Evolutionary conservation across 2,888 invertebrate species (phyloP).

Genomic region (Diabrotica balteata): DNA sequence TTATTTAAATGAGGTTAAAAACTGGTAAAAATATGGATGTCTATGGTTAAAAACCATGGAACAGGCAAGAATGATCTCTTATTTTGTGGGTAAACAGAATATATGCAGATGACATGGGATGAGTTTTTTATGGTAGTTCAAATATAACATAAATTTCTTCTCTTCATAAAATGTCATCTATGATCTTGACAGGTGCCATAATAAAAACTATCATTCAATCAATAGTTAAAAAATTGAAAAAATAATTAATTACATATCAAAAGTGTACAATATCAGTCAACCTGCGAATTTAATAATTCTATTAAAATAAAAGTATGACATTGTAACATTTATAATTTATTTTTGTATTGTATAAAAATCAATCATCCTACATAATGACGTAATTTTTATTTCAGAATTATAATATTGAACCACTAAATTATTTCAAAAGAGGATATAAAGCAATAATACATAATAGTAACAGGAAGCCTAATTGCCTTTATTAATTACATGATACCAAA

Average conservation of each 20-base stretch:
- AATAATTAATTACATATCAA: slow-evolving; percentile 20
- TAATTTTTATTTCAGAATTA: slow-evolving; percentile 33
- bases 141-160: no score
- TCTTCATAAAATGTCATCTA: no score
- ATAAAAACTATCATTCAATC: slow-evolving; percentile 6
- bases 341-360: background rate
- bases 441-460: slow-evolving; percentile 15
- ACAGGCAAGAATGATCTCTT: no score
- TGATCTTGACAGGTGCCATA: slow-evolving; percentile 10
- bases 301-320: slow-evolving; percentile 4
- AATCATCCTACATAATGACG: slow-evolving; percentile 18
- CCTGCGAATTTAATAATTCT: slow-evolving; percentile 19
- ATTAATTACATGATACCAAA: slow-evolving; percentile 19
- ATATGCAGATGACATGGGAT: no score
- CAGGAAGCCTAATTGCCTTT: slow-evolving; percentile 21
- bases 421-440: slow-evolving; percentile 25
- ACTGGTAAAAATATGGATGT: no score
- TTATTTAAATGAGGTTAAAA: no score
- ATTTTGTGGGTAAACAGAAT: no score
- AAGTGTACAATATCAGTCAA: slow-evolving; percentile 27
- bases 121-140: no score
- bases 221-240: slow-evolving; percentile 2
- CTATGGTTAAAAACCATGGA: no score
- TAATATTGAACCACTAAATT: slow-evolving; percentile 24
- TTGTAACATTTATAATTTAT: slow-evolving; percentile 1